phyloP scores from a whole-genome alignment of 2,797 vertebrate species.

The Chiloscyllium punctatum region DNA sequence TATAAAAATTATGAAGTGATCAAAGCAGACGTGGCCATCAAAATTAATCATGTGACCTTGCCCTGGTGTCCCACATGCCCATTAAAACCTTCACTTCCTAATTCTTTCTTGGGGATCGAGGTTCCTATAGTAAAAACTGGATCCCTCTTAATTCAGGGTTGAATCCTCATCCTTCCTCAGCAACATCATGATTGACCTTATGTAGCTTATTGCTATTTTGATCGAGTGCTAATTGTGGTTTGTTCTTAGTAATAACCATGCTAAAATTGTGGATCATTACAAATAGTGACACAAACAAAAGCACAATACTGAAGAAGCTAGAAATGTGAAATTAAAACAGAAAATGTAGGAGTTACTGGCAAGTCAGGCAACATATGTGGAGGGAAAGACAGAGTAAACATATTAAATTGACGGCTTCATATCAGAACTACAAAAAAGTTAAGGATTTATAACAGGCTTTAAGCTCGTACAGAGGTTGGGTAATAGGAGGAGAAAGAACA shows the following conservation, averaged over 20 bases:
- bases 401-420: not conserved
- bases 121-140: not conserved
- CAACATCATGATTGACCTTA: not conserved
- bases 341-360: not conserved
- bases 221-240: not conserved
- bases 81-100: not conserved
- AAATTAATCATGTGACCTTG: not conserved
- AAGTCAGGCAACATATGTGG: not conserved
- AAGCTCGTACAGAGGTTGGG: too few species aligned
- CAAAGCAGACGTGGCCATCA: not conserved
- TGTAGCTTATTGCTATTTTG: not conserved
- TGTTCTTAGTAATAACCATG: not conserved
- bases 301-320: not conserved
- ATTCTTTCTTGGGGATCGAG: not conserved
- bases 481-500: too few species aligned
- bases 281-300: not conserved
- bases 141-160: not conserved
- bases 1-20: not conserved
- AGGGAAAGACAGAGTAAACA: not conserved
- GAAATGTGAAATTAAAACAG: not conserved
- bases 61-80: not conserved
- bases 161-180: not conserved
- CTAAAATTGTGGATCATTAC: not conserved
- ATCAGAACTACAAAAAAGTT: not conserved
- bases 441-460: too few species aligned